Base-by-base conservation (phyloP, 2,888 invertebrate genomes). In the Ophion ventricosus region DNA sequence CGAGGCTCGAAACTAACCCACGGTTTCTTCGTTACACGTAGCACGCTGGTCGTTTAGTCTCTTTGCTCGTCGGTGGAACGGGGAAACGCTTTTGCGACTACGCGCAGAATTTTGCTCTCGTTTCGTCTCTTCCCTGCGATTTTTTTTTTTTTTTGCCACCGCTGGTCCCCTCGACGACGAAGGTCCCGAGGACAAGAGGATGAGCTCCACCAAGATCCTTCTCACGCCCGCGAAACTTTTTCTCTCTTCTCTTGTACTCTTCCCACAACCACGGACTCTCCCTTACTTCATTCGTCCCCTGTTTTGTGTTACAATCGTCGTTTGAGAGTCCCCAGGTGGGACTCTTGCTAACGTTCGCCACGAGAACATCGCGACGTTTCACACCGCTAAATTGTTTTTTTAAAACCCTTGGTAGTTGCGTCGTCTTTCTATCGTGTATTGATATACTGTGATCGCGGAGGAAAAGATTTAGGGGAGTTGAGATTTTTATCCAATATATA, bases 371-470 rank as follows among this genome's bases (percentile, higher is more conserved):
- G 76, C 49, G 73, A 74, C 77, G 78, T 70, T 81, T 78, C 66
- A 40, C 77, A 64, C 81, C 35, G 54, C 63, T 74, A 86, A 86
- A 86, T 86, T 86, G 86, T 86, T 86, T 86, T 82, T 86, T 86
- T 83, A 69, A 84, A 84, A 86, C 80, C 81, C 72, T 80, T 59
- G 57, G 78, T 74, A 63, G 29, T 75, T 73, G 77, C 59, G 74
- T 61, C 63, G n/a, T 40, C 35, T 54, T 70, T 66, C 40, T 69
- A 67, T 73, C 63, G 23, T 61, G 56, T 78, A 54, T 77, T 57
- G 66, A 82, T 64, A 66, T 57, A 59, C 64, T 63, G n/a, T 54
- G 23, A 72, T 40, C 61, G 17, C 35, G n/a, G 26, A 2, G 67
- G 56, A 25, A n/a, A 17, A 49, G 20, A 76, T 67, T 56, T 59